Evolutionary conservation across 2,113 vertebrate species (phyloP).

Genomic region (Pantherophis guttatus): DNA sequence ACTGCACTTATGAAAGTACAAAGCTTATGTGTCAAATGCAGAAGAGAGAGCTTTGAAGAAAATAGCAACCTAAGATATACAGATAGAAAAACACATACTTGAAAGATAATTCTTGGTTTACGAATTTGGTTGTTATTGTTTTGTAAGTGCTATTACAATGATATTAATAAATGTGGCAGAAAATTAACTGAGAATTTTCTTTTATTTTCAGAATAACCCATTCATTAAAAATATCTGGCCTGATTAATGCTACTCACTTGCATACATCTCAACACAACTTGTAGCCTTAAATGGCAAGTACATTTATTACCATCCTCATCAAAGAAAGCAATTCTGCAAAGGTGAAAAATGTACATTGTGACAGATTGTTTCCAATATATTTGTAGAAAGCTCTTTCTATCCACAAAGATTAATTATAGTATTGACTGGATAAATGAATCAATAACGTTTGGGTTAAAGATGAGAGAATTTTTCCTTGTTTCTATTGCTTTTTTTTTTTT

Average conservation of each 20-base stretch:
- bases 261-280: background rate
- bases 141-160: background rate
- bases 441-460: background rate
- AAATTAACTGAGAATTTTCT: background rate
- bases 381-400: background rate
- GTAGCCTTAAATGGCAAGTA: background rate
- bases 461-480: background rate
- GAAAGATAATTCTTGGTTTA: background rate
- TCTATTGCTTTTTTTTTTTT: background rate
- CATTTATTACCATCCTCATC: background rate
- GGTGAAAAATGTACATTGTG: background rate
- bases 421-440: background rate
- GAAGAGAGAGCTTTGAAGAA: background rate
- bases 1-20: background rate
- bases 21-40: background rate
- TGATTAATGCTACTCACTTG: background rate
- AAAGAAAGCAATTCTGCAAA: background rate
- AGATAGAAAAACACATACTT: background rate
- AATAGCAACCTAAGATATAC: background rate
- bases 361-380: background rate
- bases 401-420: background rate
- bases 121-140: background rate
- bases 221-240: background rate
- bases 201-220: background rate
- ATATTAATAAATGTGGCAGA: background rate